Percentiles rank a stretch among this genome's conserved stretches.
Evolutionary conservation across 2,113 vertebrate genomes (phyloP).

Genomic region (Blennius ocellaris): DNA sequence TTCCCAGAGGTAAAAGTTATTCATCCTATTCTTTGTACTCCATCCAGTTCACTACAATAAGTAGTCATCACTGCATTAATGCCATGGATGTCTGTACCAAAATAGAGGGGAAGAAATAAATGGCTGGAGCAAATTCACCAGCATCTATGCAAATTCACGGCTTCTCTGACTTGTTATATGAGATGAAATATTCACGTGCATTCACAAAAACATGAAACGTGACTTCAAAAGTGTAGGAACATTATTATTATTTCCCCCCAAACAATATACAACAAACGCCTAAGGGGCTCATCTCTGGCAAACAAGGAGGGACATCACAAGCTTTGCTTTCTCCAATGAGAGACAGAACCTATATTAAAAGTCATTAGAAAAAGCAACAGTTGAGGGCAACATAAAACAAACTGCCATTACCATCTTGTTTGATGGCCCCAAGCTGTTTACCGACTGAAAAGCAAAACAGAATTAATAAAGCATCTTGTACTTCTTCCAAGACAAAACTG

Average conservation of each 20-base stretch:
- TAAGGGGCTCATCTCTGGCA: background rate
- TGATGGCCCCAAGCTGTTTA: slow-evolving; percentile 54
- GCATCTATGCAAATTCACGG: too few relatives aligned
- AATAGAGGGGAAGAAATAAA: too few relatives aligned
- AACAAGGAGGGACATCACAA: background rate
- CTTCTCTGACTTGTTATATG: too few relatives aligned
- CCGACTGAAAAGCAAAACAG: slow-evolving; percentile 31
- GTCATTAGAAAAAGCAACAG: slow-evolving; percentile 36
- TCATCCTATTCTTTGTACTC: too few relatives aligned
- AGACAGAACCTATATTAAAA: slow-evolving; percentile 31
- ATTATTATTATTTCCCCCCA: background rate
- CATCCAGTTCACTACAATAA: too few relatives aligned
- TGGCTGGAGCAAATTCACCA: too few relatives aligned
- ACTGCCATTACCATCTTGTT: slow-evolving; percentile 29
- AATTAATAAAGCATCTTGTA: slow-evolving; percentile 56
- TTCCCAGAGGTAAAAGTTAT: too few relatives aligned
- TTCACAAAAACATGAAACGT: background rate
- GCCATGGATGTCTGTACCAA: too few relatives aligned
- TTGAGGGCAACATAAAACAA: slow-evolving; percentile 44
- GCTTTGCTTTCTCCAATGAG: slow-evolving; percentile 13
- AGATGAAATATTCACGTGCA: too few relatives aligned
- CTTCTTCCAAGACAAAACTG: slow-evolving; percentile 33
- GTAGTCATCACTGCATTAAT: too few relatives aligned
- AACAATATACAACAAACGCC: background rate
- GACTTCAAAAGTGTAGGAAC: background rate